These are phyloP conservation scores for Epizoanthus ramosus DNA, from an alignment of 92 coral and sea anemone species.

Conservation along the genomic window DNA sequence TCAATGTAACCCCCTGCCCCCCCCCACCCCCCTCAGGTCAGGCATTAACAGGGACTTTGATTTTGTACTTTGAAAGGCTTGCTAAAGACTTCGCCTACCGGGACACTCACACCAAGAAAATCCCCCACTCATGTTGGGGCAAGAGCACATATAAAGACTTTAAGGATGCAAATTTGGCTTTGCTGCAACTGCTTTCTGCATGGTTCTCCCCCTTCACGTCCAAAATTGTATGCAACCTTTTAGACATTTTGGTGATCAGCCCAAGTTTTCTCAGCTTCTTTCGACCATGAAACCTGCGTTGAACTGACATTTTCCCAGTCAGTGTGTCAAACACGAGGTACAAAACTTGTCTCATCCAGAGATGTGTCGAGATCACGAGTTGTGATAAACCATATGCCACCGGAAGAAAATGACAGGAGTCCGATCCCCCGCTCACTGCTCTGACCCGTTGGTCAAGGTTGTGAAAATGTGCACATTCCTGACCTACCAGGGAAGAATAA, in stretches of 20 bases:
- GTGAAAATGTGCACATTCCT: slow-evolving; percentile 10
- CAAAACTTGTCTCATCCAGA: slow-evolving; percentile 21
- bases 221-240: slow-evolving; percentile 4
- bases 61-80: too few species aligned
- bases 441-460: background rate
- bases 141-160: too few species aligned
- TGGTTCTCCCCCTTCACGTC: slow-evolving; percentile 16
- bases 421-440: slow-evolving; percentile 17
- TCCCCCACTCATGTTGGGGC: too few species aligned
- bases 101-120: too few species aligned
- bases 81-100: too few species aligned
- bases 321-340: slow-evolving; percentile 19
- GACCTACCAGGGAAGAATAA: slow-evolving; percentile 8
- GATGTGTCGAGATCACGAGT: slow-evolving; percentile 5
- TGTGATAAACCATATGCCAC: background rate
- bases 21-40: too few species aligned
- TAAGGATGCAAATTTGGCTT: too few species aligned
- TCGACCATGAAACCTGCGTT: slow-evolving; percentile 19
- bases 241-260: slow-evolving; percentile 16
- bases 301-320: slow-evolving; percentile 17
- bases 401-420: slow-evolving; percentile 7
- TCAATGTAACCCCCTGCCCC: too few species aligned
- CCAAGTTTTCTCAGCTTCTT: slow-evolving; percentile 17
- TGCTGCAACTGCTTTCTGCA: slow-evolving; percentile 10
- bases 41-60: too few species aligned